Base-by-base conservation (phyloP, 2,888 invertebrate genomes). In the Atherix ibis region DNA sequence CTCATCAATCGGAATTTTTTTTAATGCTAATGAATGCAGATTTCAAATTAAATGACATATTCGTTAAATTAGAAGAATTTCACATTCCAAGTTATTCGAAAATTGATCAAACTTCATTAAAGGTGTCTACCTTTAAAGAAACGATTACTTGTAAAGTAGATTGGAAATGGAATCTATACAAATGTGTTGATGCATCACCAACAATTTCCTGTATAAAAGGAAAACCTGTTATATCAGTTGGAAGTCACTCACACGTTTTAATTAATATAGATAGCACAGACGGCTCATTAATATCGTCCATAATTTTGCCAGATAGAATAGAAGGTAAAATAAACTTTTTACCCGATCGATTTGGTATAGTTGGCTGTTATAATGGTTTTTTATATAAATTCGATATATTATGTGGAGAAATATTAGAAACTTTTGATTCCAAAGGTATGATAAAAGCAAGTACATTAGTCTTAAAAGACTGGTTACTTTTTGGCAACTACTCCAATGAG, bases 101-200 rank as follows among this genome's bases (percentile, higher is more conserved):
- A n/a, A n/a, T n/a, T n/a, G n/a, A n/a, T n/a, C n/a, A n/a, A n/a
- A n/a, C n/a, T n/a, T n/a, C n/a, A n/a, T n/a, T n/a, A n/a, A n/a
- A n/a, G n/a, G n/a, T n/a, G n/a, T n/a, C n/a, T n/a, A n/a, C n/a
- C n/a, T n/a, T n/a, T n/a, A n/a, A n/a, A n/a, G n/a, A n/a, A n/a
- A n/a, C n/a, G n/a, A n/a, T n/a, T n/a, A n/a, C n/a, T n/a, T n/a
- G n/a, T n/a, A n/a, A n/a, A n/a, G n/a, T n/a, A n/a, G n/a, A n/a
- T n/a, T 44, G 36, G 32, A 64, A 60, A 41, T 68, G 65, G 52
- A 60, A 81, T 55, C 68, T 79, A 32, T 65, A 68, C 26, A 88
- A 85, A 58, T 89, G 89, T 63, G 72, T 89, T 8, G 88, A 89
- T 66, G 76, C 82, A 6, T 71, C 82, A 10, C 81, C 84, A 14